Evolutionary conservation across 2,888 invertebrate species (phyloP).

Genomic region (Artemia sinica): DNA sequence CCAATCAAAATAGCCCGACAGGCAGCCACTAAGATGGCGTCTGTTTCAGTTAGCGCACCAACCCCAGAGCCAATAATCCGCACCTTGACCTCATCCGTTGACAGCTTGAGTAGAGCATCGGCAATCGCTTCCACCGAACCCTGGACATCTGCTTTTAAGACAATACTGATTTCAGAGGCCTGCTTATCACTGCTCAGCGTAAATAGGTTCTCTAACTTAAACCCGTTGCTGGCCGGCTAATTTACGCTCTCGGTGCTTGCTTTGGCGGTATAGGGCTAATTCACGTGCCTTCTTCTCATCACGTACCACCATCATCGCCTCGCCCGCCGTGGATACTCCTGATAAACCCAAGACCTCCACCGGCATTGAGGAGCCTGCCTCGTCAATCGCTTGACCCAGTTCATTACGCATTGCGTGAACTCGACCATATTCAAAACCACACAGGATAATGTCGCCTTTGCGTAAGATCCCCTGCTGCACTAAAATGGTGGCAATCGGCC

Average conservation of each 20-base stretch:
- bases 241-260: neutral
- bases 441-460: conserved; percentile 33
- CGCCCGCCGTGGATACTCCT: conserved; percentile 24
- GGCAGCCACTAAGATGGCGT: conserved; percentile 16
- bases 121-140: conserved; percentile 20
- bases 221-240: neutral
- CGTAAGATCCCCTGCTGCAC: conserved; percentile 36
- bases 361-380: conserved; percentile 31
- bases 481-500: conserved; percentile 36
- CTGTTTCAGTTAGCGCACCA: conserved; percentile 20
- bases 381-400: conserved; percentile 28
- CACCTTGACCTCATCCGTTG: conserved; percentile 19
- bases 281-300: conserved; percentile 19
- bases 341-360: conserved; percentile 37
- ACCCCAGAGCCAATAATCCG: conserved; percentile 17
- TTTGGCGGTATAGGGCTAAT: neutral
- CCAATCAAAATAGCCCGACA: conserved; percentile 18
- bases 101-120: conserved; percentile 19
- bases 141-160: conserved; percentile 20
- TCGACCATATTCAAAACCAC: conserved; percentile 31
- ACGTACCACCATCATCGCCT: conserved; percentile 5
- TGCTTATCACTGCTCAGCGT: conserved; percentile 3
- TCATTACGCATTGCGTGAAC: conserved; percentile 34
- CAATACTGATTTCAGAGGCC: conserved; percentile 16
- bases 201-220: neutral